phyloP scores from a whole-genome alignment of 2,888 invertebrate species.

The Nephrotoma appendiculata region DNA sequence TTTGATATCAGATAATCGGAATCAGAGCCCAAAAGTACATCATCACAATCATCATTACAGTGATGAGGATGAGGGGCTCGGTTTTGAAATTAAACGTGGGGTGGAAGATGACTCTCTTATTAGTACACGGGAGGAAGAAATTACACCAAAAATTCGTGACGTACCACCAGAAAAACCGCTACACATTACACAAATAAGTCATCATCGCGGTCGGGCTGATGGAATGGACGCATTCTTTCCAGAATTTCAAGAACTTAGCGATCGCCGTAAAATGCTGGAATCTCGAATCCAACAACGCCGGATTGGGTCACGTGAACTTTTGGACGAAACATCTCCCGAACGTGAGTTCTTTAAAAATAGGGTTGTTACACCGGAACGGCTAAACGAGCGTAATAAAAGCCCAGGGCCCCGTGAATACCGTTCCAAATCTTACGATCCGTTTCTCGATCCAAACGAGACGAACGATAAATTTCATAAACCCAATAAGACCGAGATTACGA shows the following conservation, averaged over 20 bases:
- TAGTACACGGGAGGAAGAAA: conserved; percentile 39
- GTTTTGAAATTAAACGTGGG: conserved; percentile 42
- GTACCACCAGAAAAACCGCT: conserved; percentile 32
- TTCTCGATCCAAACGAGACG: neutral
- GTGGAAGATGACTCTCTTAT: conserved; percentile 8
- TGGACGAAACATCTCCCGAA: conserved; percentile 25
- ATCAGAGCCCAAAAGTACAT: conserved; percentile 14
- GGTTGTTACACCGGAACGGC: conserved; percentile 30
- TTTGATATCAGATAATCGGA: neutral
- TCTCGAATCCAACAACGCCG: conserved; percentile 54
- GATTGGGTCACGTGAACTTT: conserved; percentile 28
- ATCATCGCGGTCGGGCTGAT: conserved; percentile 44
- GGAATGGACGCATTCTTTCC: conserved; percentile 44
- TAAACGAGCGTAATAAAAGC: neutral
- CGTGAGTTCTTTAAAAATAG: conserved; percentile 8
- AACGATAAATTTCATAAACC: conserved; percentile 22
- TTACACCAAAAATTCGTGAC: conserved; percentile 46
- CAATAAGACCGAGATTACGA: conserved; percentile 20
- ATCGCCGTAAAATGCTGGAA: conserved; percentile 58
- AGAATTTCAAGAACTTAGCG: conserved; percentile 47
- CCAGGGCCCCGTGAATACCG: neutral
- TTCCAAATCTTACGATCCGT: conserved; percentile 12
- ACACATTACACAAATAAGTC: neutral
- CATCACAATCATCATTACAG: conserved; percentile 33
- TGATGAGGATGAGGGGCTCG: conserved; percentile 69